Evolutionary conservation across 2,113 vertebrate species (phyloP).

Genomic region (Petromus typicus): DNA sequence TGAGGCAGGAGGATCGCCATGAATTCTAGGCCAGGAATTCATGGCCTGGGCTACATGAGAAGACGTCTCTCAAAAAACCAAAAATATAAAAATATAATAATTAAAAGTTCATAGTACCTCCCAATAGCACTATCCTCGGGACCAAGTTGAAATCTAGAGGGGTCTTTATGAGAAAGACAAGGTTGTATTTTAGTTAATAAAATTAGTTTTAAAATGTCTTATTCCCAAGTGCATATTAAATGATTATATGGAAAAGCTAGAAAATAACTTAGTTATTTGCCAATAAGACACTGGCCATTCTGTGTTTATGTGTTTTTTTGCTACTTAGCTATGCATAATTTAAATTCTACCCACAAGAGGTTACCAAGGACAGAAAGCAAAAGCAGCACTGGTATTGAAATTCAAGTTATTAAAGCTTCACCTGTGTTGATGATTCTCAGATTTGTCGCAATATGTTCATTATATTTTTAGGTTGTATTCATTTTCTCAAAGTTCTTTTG

Average conservation of each 20-base stretch:
- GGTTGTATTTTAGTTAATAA: not conserved
- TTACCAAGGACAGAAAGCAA: not conserved
- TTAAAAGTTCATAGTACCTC: not conserved
- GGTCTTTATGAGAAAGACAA: conserved; percentile 1
- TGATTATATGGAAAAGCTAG: not conserved
- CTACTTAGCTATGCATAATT: not conserved
- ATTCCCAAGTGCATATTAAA: not conserved
- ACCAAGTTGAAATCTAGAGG: not conserved
- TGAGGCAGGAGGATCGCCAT: not conserved
- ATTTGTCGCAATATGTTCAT: not conserved
- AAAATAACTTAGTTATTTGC: not conserved
- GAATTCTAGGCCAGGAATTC: not conserved
- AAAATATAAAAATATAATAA: not conserved
- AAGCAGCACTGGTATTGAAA: not conserved
- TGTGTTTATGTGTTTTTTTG: not conserved
- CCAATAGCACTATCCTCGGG: not conserved
- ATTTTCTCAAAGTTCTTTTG: not conserved
- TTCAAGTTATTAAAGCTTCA: not conserved
- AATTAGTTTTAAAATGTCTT: not conserved
- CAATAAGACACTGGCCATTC: not conserved
- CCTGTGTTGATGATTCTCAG: not conserved
- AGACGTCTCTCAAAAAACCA: not conserved
- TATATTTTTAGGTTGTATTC: not conserved
- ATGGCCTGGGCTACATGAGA: not conserved
- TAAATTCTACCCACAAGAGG: not conserved